Conservation (phyloP, 2,888 invertebrate genomes). For the Nomada hirtipes region DNA sequence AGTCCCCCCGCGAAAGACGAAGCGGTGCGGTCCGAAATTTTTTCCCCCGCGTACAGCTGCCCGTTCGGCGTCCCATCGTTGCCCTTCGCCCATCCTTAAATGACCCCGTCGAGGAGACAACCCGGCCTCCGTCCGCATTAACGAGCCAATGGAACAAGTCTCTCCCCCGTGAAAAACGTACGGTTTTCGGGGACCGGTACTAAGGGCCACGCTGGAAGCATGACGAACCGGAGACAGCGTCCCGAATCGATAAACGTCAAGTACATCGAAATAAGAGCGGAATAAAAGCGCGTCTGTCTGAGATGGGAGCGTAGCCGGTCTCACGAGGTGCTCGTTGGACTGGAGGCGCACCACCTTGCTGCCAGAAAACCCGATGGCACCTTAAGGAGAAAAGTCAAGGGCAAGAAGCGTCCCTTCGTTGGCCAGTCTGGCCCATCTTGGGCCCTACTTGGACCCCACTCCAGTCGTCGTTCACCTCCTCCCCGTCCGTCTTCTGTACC, state of each 20-base stretch:
- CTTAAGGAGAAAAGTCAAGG: conserved; percentile 74
- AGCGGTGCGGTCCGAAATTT: too few species aligned
- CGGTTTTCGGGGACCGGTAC: conserved; percentile 1
- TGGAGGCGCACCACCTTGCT: conserved; percentile 60
- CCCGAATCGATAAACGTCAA: conserved; percentile 39
- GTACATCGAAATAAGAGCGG: conserved; percentile 44
- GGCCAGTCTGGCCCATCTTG: conserved; percentile 54
- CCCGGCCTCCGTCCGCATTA: background rate
- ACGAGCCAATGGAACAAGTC: conserved; percentile 2
- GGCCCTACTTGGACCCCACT: conserved; percentile 63
- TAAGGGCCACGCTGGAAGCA: conserved; percentile 14
- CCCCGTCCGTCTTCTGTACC: conserved; percentile 38
- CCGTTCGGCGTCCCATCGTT: background rate
- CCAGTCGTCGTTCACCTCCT: conserved; percentile 35
- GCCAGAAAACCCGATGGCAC: conserved; percentile 74
- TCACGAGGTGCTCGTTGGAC: conserved; percentile 50
- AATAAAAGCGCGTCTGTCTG: conserved; percentile 18
- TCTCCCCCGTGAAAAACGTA: conserved; percentile 43
- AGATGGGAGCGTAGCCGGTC: conserved; percentile 54
- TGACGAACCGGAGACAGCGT: background rate
- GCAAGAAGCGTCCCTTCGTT: conserved; percentile 73
- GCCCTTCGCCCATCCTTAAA: background rate
- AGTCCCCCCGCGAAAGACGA: background rate
- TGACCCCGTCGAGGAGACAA: background rate
- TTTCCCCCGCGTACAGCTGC: background rate